Evolutionary conservation across 1,140 invertebrate genomes (phyloP).

Genomic region (Drosophila willistoni): DNA sequence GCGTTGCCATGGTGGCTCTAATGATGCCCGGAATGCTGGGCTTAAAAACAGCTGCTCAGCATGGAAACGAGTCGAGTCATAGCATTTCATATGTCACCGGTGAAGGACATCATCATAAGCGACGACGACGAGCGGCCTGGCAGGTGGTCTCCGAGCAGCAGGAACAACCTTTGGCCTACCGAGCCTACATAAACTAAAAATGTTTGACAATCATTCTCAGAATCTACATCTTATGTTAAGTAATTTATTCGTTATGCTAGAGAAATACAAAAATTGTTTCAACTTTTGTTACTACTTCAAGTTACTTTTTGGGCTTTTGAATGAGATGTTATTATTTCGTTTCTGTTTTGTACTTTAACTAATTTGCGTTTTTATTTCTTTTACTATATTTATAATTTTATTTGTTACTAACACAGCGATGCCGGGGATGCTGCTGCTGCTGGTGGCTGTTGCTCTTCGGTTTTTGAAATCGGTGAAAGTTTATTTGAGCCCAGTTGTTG

Average conservation of each 20-base stretch:
- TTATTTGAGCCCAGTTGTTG: conserved; percentile 65
- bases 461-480: conserved; percentile 77
- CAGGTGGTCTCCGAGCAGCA: conserved; percentile 43
- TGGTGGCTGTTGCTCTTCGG: conserved; percentile 47
- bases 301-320: conserved; percentile 23
- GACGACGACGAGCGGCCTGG: conserved; percentile 74
- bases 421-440: conserved; percentile 10
- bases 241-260: conserved; percentile 66
- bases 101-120: conserved; percentile 85
- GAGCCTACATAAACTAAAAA: conserved; percentile 83
- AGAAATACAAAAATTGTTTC: conserved; percentile 28
- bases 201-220: neutral
- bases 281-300: conserved; percentile 34
- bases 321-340: no score
- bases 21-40: conserved; percentile 89
- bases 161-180: conserved; percentile 85
- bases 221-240: conserved; percentile 36
- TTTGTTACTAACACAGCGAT: conserved; percentile 6
- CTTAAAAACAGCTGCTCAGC: conserved; percentile 87
- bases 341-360: no score
- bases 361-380: no score
- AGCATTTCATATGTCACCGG: conserved; percentile 89
- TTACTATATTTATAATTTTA: neutral
- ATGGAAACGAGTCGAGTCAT: conserved; percentile 86
- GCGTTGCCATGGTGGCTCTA: conserved; percentile 88